Conservation (phyloP, 2,888 invertebrate genomes). For the Trachelus tabidus region DNA sequence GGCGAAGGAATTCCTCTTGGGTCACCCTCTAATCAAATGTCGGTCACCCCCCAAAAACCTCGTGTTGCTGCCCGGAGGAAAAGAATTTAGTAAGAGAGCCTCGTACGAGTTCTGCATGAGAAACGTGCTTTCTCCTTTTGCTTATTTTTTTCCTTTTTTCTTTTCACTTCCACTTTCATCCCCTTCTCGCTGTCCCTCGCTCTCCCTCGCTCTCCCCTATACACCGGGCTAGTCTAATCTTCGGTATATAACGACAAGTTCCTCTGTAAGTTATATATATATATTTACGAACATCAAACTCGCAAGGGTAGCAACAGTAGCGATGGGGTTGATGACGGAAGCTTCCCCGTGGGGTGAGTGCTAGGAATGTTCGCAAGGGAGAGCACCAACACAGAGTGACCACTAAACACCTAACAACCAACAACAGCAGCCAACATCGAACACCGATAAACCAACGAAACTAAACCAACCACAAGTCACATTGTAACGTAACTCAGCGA, state of each 20-base stretch:
- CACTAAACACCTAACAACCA: slow-evolving; percentile 65
- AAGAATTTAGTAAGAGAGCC: slow-evolving; percentile 36
- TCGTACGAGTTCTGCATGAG: slow-evolving; percentile 36
- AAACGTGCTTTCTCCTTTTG: background rate
- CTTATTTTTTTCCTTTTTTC: background rate
- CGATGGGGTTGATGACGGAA: slow-evolving; percentile 27
- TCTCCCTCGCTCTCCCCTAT: slow-evolving; percentile 9
- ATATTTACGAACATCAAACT: slow-evolving; percentile 12
- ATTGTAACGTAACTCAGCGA: slow-evolving; percentile 59
- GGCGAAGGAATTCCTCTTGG: slow-evolving; percentile 6
- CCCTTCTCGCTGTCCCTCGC: slow-evolving; percentile 8
- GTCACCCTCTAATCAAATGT: slow-evolving; percentile 45
- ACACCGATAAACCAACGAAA: slow-evolving; percentile 63
- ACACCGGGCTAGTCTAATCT: background rate
- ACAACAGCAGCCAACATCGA: slow-evolving; percentile 64
- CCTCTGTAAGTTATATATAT: background rate
- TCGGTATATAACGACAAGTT: background rate
- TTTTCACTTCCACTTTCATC: background rate
- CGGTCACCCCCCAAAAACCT: slow-evolving; percentile 30
- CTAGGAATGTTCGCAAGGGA: slow-evolving; percentile 42
- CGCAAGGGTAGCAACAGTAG: slow-evolving; percentile 29
- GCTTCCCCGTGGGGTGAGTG: slow-evolving; percentile 20
- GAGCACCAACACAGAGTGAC: slow-evolving; percentile 61
- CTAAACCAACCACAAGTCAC: slow-evolving; percentile 63
- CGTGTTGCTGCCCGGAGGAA: slow-evolving; percentile 21